Conservation (phyloP, 2,797 vertebrate genomes). For the Lithobates pipiens region DNA sequence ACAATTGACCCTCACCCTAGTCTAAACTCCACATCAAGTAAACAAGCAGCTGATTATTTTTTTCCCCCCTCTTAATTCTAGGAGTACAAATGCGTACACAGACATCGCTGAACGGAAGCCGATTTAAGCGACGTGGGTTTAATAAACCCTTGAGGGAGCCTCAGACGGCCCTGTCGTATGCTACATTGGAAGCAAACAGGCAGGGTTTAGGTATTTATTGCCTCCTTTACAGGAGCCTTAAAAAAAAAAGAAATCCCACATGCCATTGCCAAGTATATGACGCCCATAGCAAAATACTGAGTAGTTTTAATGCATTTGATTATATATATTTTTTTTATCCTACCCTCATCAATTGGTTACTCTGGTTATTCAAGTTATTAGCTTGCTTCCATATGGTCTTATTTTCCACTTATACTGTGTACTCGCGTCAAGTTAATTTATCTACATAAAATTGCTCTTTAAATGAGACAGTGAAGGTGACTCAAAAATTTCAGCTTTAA, state of each 20-base stretch:
- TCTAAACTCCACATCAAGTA: background rate
- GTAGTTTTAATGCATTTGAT: constrained; percentile 3
- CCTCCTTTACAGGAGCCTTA: background rate
- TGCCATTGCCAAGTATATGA: background rate
- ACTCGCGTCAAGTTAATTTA: background rate
- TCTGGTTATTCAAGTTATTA: constrained; percentile 3
- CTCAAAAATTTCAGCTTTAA: constrained; percentile 22
- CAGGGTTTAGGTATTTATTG: background rate
- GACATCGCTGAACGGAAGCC: too few species aligned
- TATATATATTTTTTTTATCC: background rate
- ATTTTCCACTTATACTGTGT: background rate
- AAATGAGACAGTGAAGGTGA: constrained; percentile 23
- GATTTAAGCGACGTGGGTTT: too few species aligned
- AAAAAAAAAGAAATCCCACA: background rate
- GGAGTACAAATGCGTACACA: too few species aligned
- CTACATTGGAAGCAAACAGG: too few species aligned
- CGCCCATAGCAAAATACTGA: background rate
- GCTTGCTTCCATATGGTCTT: background rate
- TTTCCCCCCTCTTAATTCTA: too few species aligned
- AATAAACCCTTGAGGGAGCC: background rate
- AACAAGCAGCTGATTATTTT: too few species aligned
- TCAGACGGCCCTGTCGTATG: background rate
- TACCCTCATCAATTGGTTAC: constrained; percentile 8
- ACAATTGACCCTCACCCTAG: too few species aligned
- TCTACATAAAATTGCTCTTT: background rate